Evolutionary conservation across 2,113 vertebrate species (phyloP).

Genomic region (Pollachius pollachius): DNA sequence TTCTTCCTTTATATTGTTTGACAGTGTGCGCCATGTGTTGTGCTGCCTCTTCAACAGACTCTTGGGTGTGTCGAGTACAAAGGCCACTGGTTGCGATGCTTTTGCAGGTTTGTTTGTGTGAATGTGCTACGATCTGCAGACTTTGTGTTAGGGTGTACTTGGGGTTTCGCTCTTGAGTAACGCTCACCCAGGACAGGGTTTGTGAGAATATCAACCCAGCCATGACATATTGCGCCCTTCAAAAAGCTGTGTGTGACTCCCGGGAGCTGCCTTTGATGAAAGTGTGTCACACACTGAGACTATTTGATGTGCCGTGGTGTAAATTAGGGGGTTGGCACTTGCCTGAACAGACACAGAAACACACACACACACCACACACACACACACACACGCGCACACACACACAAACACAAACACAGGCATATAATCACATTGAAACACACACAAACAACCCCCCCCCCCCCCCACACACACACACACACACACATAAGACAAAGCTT

Average conservation of each 20-base stretch:
- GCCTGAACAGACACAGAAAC: conserved; percentile 31
- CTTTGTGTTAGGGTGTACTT: conserved; percentile 11
- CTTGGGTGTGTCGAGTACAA: no score
- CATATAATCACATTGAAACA: background rate
- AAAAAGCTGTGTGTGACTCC: conserved; percentile 39
- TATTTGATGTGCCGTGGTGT: conserved; percentile 52
- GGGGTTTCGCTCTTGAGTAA: background rate
- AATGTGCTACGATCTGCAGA: background rate
- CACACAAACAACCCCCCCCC: background rate
- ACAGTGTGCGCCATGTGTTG: no score
- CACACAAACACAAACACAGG: conserved; percentile 22
- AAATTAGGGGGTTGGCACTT: conserved; percentile 41
- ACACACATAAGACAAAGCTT: background rate
- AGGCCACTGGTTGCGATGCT: no score
- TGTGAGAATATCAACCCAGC: conserved; percentile 25
- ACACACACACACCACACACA: background rate
- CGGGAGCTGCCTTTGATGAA: conserved; percentile 56
- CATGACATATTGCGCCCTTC: conserved; percentile 47
- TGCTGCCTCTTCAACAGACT: no score
- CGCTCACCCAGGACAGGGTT: conserved; percentile 28
- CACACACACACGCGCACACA: conserved; percentile 16
- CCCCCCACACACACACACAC: conserved; percentile 19
- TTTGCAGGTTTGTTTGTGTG: no score
- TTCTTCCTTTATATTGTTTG: no score
- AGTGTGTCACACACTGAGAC: conserved; percentile 59